Base-by-base conservation (phyloP, 2,797 vertebrate species). In the Propithecus deckenii region DNA sequence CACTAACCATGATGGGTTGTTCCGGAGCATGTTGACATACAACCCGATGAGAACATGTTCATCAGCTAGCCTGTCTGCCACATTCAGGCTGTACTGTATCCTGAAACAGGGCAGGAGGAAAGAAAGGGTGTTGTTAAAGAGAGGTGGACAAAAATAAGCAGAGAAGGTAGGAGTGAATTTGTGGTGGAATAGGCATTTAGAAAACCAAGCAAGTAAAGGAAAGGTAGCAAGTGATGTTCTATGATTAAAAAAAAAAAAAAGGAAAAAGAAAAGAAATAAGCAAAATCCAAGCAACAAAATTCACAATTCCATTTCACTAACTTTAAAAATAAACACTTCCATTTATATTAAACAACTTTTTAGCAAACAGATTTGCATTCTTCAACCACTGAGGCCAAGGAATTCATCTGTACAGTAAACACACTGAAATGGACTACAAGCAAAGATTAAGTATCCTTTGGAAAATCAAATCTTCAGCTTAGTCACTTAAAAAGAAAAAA, bases 41-140 rank as follows among this genome's bases (percentile, higher is more conserved):
- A 99, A 98, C 98, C 99, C 99, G 98, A 99, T 99, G 98, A 99
- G 99, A 98, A 99, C 99, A 99, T 99, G 99, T 99, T 99, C 99
- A 98, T 99, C 99, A 95, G 99, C 99, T 98, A 99, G 99, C 99
- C 99, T 99, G 99, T 99, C 99, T 97, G 99, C 99, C 99, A 99
- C 99, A 98, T 99, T 99, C 61, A 99, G 99, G 99, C 99, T 99
- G 99, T 99, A 99, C 98, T 99, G 99, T 97, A 99, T 99, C 99
- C 99, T 99, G 99, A 88, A 99, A 99, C 78, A 94, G 98, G 98
- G 98, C 17, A 18, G 18, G 97, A 97, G 97, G 83, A 96, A 97
- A 94, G 94, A 98, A 81, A 97, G 61, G 97, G 98, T 50, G 98
- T 87, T 89, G 96, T 98, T 98, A 98, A 2, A 2, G 99, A 98